Conservation (phyloP, 2,113 vertebrate genomes). For the Mugil cephalus region DNA sequence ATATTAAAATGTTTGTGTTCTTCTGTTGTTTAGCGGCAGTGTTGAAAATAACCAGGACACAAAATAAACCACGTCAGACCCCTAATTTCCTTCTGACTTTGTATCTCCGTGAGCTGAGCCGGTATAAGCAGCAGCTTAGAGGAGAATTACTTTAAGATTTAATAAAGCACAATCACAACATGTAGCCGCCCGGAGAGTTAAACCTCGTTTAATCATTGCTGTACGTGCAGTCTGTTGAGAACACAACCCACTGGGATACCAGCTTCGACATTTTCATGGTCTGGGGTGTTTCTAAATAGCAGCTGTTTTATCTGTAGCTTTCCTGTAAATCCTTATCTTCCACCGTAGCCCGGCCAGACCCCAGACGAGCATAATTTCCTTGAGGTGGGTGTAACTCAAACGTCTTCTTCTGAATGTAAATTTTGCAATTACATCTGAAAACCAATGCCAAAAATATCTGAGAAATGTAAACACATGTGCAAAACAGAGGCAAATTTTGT, state of each 20-base stretch:
- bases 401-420: conserved; percentile 64
- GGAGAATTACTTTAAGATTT: conserved; percentile 25
- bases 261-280: conserved; percentile 59
- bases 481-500: conserved; percentile 29
- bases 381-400: conserved; percentile 74
- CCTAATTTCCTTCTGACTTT: background rate
- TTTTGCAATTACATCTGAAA: conserved; percentile 62
- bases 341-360: conserved; percentile 48
- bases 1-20: background rate
- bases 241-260: conserved; percentile 47
- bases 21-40: too few relatives aligned
- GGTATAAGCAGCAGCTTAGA: conserved; percentile 6
- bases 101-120: background rate
- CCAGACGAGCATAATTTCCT: conserved; percentile 73
- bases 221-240: conserved; percentile 57
- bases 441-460: conserved; percentile 51
- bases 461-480: conserved; percentile 44
- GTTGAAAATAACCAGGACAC: too few relatives aligned
- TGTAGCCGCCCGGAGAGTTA: conserved; percentile 36
- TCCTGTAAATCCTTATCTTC: conserved; percentile 71
- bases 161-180: conserved; percentile 40
- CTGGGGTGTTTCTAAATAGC: conserved; percentile 66
- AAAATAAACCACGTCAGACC: background rate
- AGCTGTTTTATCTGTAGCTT: conserved; percentile 68
- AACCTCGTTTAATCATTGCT: conserved; percentile 48